Conservation (phyloP, 2,888 invertebrate species). For the Rhagonycha fulva region DNA sequence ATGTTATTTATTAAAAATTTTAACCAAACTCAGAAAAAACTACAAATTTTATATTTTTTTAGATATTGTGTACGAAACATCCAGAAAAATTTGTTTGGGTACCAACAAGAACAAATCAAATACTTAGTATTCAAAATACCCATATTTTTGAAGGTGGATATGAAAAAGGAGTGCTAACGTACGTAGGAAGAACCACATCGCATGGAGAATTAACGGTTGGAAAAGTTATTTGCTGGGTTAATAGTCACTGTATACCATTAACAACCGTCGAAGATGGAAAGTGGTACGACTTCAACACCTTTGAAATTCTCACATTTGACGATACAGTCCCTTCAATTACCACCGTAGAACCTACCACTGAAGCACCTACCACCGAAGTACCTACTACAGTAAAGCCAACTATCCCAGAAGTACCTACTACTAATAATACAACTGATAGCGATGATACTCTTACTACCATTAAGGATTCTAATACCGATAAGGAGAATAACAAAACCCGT, state of each 20-base stretch:
- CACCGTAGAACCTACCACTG: neutral
- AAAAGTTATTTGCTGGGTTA: constrained; percentile 13
- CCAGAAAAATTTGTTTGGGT: constrained; percentile 19
- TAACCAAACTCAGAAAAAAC: neutral
- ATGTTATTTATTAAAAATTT: neutral
- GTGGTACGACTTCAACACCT: constrained; percentile 10
- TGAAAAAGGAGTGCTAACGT: constrained; percentile 12
- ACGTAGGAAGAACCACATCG: constrained; percentile 13
- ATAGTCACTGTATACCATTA: constrained; percentile 4
- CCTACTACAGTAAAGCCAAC: neutral
- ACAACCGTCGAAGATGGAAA: constrained; percentile 14
- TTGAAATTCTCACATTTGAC: constrained; percentile 17
- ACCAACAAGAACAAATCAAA: neutral
- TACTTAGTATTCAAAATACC: constrained; percentile 2
- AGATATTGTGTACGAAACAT: constrained; percentile 17
- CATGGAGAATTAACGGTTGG: constrained; percentile 20
- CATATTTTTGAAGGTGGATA: constrained; percentile 19
- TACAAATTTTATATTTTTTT: neutral
- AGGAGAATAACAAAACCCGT: neutral
- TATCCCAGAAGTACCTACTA: neutral
- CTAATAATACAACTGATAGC: neutral
- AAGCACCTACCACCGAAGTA: too few species aligned
- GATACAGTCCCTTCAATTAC: neutral
- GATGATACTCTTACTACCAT: neutral
- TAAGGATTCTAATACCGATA: neutral